These are phyloP conservation scores for Hydrotaea cyrtoneurina DNA, from an alignment of 2,888 invertebrate species.

Conservation along the genomic window DNA sequence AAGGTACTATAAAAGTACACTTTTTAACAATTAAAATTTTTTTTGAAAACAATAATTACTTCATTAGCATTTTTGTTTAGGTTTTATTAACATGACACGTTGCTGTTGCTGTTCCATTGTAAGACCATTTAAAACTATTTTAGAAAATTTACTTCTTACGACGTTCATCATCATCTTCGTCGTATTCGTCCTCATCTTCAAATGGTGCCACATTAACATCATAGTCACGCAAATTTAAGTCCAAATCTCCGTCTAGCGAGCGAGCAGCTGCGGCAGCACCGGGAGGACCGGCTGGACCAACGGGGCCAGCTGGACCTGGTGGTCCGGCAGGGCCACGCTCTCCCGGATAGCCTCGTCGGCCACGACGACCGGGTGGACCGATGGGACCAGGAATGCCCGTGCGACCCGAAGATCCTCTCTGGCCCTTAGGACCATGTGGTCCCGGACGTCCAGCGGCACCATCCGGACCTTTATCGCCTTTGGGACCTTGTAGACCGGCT, in stretches of 20 bases:
- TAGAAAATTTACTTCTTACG: slow-evolving; percentile 29
- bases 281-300: slow-evolving; percentile 49
- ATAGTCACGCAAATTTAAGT: slow-evolving; percentile 38
- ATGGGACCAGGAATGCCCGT: slow-evolving; percentile 61
- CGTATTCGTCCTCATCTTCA: neutral
- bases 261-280: slow-evolving; percentile 52
- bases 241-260: slow-evolving; percentile 4
- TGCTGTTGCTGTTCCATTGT: neutral
- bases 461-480: slow-evolving; percentile 65
- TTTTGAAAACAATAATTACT: neutral
- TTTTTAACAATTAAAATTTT: neutral
- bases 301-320: slow-evolving; percentile 59
- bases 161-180: slow-evolving; percentile 34
- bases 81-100: neutral
- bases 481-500: slow-evolving; percentile 57
- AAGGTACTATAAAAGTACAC: neutral
- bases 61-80: neutral
- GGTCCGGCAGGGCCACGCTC: slow-evolving; percentile 65
- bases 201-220: slow-evolving; percentile 3
- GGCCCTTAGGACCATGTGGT: slow-evolving; percentile 54
- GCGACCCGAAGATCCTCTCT: slow-evolving; percentile 56
- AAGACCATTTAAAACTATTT: neutral
- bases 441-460: slow-evolving; percentile 62
- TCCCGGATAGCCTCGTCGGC: slow-evolving; percentile 66
- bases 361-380: slow-evolving; percentile 65